These are phyloP conservation scores for Antigone vipio DNA, from an alignment of 2,113 vertebrate species.

Conservation along the genomic window DNA sequence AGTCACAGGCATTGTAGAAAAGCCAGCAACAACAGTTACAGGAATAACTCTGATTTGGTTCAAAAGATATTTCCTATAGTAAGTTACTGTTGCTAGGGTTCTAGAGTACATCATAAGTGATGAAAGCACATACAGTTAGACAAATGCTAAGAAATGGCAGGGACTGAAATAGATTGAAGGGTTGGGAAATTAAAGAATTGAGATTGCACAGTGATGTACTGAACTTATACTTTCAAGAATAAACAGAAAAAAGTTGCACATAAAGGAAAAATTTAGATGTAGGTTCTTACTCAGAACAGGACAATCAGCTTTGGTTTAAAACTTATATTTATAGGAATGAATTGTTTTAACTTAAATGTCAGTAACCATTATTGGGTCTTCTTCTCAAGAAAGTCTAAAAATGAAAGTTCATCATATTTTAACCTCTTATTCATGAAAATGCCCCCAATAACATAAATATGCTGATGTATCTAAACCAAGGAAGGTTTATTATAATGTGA, in stretches of 20 bases:
- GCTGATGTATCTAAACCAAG: neutral
- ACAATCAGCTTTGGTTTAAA: neutral
- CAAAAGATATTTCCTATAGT: neutral
- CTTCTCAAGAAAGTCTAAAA: neutral
- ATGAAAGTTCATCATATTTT: neutral
- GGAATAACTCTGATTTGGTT: neutral
- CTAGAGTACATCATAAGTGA: neutral
- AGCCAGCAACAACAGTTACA: neutral
- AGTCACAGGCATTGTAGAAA: neutral
- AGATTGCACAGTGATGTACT: neutral
- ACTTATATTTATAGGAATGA: neutral
- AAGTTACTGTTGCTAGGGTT: neutral
- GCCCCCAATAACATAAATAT: neutral
- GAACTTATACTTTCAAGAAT: neutral
- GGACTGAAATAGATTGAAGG: neutral
- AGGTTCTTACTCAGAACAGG: neutral
- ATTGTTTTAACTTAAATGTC: neutral
- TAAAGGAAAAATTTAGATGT: neutral
- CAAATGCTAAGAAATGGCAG: neutral
- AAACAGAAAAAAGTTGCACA: neutral
- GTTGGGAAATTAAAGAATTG: neutral
- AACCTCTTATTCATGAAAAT: neutral
- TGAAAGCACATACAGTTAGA: neutral
- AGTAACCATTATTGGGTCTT: neutral
- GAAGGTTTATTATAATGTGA: neutral